phyloP scores from a whole-genome alignment of 2,888 invertebrate species.

The Caenorhabditis imperialis region DNA sequence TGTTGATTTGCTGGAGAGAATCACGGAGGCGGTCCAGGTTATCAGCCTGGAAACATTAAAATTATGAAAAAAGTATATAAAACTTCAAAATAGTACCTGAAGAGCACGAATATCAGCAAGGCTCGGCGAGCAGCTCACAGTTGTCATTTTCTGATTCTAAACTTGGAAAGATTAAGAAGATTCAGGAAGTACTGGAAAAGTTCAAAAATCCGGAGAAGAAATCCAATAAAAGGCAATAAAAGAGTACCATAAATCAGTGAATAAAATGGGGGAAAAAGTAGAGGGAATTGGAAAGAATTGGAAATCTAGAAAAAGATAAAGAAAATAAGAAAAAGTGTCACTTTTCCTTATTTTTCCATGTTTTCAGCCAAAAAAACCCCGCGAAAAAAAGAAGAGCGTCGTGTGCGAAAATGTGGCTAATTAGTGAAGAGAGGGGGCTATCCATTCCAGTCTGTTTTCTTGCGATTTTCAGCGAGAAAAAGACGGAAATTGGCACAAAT shows the following conservation, averaged over 20 bases:
- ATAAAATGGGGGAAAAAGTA: slow-evolving; percentile 6
- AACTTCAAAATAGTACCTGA: slow-evolving; percentile 35
- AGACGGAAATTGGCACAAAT: slow-evolving; percentile 25
- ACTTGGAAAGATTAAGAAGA: slow-evolving; percentile 3
- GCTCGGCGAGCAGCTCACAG: slow-evolving; percentile 67
- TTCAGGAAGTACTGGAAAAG: slow-evolving; percentile 10
- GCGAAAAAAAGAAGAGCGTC: not conserved
- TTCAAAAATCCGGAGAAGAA: slow-evolving; percentile 26
- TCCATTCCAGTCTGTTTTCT: slow-evolving; percentile 4
- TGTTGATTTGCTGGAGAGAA: slow-evolving; percentile 61
- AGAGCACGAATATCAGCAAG: slow-evolving; percentile 71
- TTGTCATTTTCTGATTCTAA: slow-evolving; percentile 38
- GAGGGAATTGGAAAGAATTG: not conserved
- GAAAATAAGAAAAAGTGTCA: slow-evolving; percentile 6
- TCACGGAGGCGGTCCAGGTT: slow-evolving; percentile 70
- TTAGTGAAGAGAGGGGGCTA: slow-evolving; percentile 10
- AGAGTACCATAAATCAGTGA: slow-evolving; percentile 19
- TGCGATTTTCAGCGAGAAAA: slow-evolving; percentile 2
- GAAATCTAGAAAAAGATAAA: not conserved
- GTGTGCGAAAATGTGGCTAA: slow-evolving; percentile 40
- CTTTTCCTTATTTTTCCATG: not conserved
- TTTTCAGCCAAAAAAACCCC: not conserved
- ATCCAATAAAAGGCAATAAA: slow-evolving; percentile 3
- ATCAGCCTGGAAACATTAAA: slow-evolving; percentile 56
- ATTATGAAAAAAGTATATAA: not conserved